These are phyloP conservation scores for Drosophila eohydei DNA, from an alignment of 2,888 invertebrate genomes.

Conservation along the genomic window DNA sequence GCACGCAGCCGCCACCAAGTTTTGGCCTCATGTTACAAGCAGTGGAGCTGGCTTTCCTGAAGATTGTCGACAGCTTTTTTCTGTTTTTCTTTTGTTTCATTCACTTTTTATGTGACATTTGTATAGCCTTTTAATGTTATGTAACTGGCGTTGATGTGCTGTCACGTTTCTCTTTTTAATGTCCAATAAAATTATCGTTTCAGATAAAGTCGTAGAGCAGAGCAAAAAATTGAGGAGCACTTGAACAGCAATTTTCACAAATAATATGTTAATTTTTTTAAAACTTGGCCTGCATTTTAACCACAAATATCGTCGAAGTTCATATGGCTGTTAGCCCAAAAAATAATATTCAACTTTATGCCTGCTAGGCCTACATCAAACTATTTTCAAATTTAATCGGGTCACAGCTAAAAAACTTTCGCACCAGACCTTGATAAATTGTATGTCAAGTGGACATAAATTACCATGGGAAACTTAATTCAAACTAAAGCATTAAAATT, in stretches of 20 bases:
- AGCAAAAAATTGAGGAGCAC: constrained; percentile 14
- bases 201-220: constrained; percentile 55
- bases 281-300: constrained; percentile 5
- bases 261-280: constrained; percentile 21
- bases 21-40: constrained; percentile 48
- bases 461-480: background rate
- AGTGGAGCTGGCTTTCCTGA: background rate
- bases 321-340: background rate
- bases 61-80: background rate
- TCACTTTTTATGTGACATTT: constrained; percentile 58
- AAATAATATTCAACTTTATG: background rate
- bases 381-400: constrained; percentile 18
- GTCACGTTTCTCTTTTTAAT: constrained; percentile 75
- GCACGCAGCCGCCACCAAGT: constrained; percentile 56
- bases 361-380: constrained; percentile 16
- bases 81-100: constrained; percentile 22
- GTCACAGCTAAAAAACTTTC: constrained; percentile 9
- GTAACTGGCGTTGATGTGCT: constrained; percentile 54
- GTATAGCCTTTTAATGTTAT: constrained; percentile 74
- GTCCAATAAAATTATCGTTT: constrained; percentile 73
- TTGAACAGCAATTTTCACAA: constrained; percentile 2
- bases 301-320: background rate
- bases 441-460: background rate
- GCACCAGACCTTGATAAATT: background rate
- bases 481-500: background rate